phyloP scores from a whole-genome alignment of 2,888 invertebrate genomes.

The Amphipyra berbera region DNA sequence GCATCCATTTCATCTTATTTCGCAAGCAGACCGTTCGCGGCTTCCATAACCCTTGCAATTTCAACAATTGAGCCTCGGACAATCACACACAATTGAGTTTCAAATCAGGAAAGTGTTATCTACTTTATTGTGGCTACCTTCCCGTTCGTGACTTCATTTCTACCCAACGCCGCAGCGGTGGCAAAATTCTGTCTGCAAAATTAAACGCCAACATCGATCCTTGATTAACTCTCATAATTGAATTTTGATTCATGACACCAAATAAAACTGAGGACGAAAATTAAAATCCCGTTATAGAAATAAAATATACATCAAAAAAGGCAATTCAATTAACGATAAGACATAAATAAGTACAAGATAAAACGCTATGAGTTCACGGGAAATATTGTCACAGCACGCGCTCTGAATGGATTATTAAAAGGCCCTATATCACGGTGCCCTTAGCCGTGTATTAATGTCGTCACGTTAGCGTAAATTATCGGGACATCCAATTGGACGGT shows the following conservation, averaged over 20 bases:
- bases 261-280: slow-evolving; percentile 43
- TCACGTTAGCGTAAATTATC: slow-evolving; percentile 86
- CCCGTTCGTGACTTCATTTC: slow-evolving; percentile 62
- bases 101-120: slow-evolving; percentile 68
- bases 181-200: slow-evolving; percentile 51
- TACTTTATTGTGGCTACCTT: slow-evolving; percentile 64
- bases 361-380: slow-evolving; percentile 63
- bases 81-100: slow-evolving; percentile 71
- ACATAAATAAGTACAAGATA: slow-evolving; percentile 70
- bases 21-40: slow-evolving; percentile 45
- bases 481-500: slow-evolving; percentile 85
- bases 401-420: slow-evolving; percentile 76
- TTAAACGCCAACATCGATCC: slow-evolving; percentile 42
- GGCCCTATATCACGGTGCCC: slow-evolving; percentile 73
- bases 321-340: slow-evolving; percentile 69
- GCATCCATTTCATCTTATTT: slow-evolving; percentile 48
- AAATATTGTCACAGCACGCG: slow-evolving; percentile 79
- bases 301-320: slow-evolving; percentile 57
- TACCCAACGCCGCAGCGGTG: slow-evolving; percentile 30
- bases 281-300: slow-evolving; percentile 43
- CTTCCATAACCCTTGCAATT: slow-evolving; percentile 55
- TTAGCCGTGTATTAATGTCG: slow-evolving; percentile 77
- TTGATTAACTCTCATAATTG: slow-evolving; percentile 43
- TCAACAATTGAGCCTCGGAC: slow-evolving; percentile 60
- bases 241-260: slow-evolving; percentile 49